Base-by-base conservation (phyloP, 2,888 invertebrate genomes). In the Agapostemon virescens region DNA sequence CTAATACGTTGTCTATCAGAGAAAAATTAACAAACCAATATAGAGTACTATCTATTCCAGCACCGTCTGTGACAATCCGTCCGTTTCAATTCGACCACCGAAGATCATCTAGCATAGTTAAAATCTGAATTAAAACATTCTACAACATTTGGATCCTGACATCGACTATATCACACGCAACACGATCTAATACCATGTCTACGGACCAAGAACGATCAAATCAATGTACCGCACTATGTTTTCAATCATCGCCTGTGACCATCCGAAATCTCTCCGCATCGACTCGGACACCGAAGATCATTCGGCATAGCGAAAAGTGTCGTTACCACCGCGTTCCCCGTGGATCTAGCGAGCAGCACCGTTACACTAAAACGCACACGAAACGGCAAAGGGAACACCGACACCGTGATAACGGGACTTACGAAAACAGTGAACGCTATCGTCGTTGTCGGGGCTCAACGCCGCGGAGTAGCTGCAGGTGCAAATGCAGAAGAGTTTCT, bases 401-500 rank as follows among this genome's bases (percentile, higher is more conserved):
- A 69, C 4, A 26, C 40, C 63, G 38, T 36, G 52, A 30, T 36
- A 36, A 45, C 63, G 52, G 30, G 69, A 85, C 83, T 85, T 77
- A 83, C 85, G 76, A 77, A 79, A 85, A 61, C 71, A 75, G 36
- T 72, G 67, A 40, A 63, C 58, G 7, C 23, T 61, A 15, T 77
- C 71, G 52, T 79, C 85, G 66, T 67, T 69, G 30, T 85, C 85
- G 9, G 76, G 77, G 20, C 77, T 81, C 5, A 69, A 76, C 6
- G 75, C 58, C 4, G 74, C 42, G 40, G 40, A 45, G 73, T 71
- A 81, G 70, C 61, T 79, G 74, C 77, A 83, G 67, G 71, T 79
- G 71, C 81, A 81, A 69, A 81, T 74, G 58, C 85, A 77, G 73
- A 79, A 74, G 20, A 82, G 76, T 23, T 69, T 82, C 55, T 69